phyloP scores from a whole-genome alignment of 2,113 vertebrate genomes.

The Tursiops truncatus region DNA sequence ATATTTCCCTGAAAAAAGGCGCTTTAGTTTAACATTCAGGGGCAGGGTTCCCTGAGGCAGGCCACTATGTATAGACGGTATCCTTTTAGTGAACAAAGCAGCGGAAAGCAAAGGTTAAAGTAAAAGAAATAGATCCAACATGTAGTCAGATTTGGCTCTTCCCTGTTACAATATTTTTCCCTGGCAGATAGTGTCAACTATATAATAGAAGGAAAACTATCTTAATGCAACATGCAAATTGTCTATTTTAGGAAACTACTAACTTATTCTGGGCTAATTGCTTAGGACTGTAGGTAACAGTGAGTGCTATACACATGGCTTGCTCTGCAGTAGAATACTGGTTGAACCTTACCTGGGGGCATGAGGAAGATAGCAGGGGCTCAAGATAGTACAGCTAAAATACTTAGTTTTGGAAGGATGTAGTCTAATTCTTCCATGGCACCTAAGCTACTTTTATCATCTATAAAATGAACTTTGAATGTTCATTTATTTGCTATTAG shows the following conservation, averaged over 20 bases:
- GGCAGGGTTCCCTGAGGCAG: too few relatives aligned
- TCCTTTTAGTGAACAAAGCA: too few relatives aligned
- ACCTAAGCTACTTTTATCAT: neutral
- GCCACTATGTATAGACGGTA: too few relatives aligned
- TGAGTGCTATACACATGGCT: neutral
- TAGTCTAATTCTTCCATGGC: neutral
- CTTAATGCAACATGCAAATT: neutral
- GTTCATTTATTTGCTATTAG: neutral
- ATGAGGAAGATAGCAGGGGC: neutral
- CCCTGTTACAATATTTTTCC: neutral
- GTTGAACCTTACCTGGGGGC: neutral
- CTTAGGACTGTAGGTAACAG: neutral
- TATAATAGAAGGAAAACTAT: neutral
- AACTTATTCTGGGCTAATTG: neutral
- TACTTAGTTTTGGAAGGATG: neutral
- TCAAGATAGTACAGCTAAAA: neutral
- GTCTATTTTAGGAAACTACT: neutral
- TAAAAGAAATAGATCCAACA: too few relatives aligned
- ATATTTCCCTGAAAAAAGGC: too few relatives aligned
- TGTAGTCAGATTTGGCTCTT: too few relatives aligned
- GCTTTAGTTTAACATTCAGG: too few relatives aligned
- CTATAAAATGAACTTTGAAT: neutral
- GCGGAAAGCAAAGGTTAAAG: too few relatives aligned
- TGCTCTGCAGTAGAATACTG: neutral
- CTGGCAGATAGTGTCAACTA: neutral